phyloP scores from a whole-genome alignment of 2,888 invertebrate species.

The Nebria salina region DNA sequence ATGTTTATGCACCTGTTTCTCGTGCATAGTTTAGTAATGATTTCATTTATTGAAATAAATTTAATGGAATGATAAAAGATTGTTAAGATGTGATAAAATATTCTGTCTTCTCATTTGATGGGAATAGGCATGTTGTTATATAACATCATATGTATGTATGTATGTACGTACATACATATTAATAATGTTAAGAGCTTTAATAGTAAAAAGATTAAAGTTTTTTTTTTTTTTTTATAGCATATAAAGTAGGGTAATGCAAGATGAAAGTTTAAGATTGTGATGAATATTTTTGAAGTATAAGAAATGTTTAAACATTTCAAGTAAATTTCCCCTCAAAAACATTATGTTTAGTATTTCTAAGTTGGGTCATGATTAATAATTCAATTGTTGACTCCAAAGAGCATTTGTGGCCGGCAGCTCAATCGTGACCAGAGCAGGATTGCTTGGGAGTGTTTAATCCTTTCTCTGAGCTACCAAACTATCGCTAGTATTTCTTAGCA shows the following conservation, averaged over 20 bases:
- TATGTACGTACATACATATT: too few species aligned
- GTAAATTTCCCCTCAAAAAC: too few species aligned
- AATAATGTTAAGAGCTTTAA: too few species aligned
- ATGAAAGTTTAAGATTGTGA: neutral
- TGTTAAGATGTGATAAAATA: too few species aligned
- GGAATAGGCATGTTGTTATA: too few species aligned
- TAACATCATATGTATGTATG: too few species aligned
- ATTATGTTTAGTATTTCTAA: too few species aligned
- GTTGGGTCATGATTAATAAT: neutral
- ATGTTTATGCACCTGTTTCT: neutral
- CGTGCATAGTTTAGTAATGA: neutral
- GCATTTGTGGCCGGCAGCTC: neutral
- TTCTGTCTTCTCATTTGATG: too few species aligned
- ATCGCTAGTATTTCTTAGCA: neutral
- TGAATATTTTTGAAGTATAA: neutral
- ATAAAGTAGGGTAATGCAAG: neutral
- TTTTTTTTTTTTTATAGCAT: neutral
- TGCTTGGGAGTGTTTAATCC: neutral
- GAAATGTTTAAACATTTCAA: too few species aligned
- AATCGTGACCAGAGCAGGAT: neutral
- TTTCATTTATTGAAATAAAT: neutral
- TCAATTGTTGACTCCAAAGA: neutral
- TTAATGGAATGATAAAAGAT: too few species aligned
- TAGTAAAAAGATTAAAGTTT: neutral
- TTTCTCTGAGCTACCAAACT: conserved; percentile 1